Evolutionary conservation across 2,888 invertebrate species (phyloP).

Genomic region (Buathra laborator): DNA sequence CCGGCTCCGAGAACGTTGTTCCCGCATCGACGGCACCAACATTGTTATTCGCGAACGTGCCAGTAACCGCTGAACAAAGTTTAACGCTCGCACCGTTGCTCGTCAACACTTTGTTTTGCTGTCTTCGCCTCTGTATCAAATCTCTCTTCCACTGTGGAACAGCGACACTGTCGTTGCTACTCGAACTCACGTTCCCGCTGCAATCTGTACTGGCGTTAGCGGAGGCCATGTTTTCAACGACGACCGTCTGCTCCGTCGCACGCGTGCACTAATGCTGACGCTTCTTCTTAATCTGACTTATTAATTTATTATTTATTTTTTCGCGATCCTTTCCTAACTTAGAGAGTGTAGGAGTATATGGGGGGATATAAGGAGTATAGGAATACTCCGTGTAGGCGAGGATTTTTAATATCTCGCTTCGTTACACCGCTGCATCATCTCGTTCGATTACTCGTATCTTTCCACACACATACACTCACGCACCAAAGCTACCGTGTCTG

Average conservation of each 20-base stretch:
- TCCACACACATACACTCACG: background rate
- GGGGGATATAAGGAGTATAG: no score
- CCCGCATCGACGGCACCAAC: constrained; percentile 39
- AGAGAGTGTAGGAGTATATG: background rate
- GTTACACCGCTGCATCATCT: constrained; percentile 32
- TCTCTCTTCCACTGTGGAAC: constrained; percentile 94
- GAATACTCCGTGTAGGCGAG: background rate
- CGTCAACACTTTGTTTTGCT: constrained; percentile 84
- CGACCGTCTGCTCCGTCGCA: constrained; percentile 32
- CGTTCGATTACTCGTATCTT: background rate
- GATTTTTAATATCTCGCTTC: constrained; percentile 23
- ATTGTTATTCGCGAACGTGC: constrained; percentile 65
- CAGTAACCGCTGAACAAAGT: constrained; percentile 75
- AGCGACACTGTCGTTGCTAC: constrained; percentile 8
- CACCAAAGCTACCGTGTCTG: background rate
- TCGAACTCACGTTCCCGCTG: constrained; percentile 29
- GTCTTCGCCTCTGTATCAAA: constrained; percentile 91
- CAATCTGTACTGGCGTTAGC: constrained; percentile 62
- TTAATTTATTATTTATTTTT: background rate
- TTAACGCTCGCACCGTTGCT: constrained; percentile 78
- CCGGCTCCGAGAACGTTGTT: constrained; percentile 29
- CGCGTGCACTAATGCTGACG: background rate
- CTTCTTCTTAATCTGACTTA: background rate
- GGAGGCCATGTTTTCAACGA: constrained; percentile 66
- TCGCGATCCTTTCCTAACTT: background rate